Base-by-base conservation (phyloP, 1,140 invertebrate genomes). In the Luehdorfia chinensis region DNA sequence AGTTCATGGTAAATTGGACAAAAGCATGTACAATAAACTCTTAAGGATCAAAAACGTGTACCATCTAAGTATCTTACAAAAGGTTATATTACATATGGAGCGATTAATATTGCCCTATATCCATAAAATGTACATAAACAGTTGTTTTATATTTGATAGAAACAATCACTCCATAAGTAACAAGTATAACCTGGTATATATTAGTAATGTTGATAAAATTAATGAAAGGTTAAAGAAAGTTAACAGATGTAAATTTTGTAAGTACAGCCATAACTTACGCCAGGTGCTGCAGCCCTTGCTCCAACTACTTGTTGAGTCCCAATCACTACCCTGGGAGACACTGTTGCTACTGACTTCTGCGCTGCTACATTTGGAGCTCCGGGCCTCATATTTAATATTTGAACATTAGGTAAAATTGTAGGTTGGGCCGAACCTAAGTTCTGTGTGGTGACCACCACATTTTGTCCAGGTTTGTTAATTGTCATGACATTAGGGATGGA, bases 351-450 rank as follows among this genome's bases (percentile, higher is more conserved):
- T 32, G 90, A 91, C 74, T 95, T 95, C 67, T 93, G 92, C 47
- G 90, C 90, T n/a, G 90, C 87, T 47, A 91, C 90, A 46, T 89
- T 78, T 13, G 93, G 91, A 30, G 92, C 89, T 39, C 88, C 90
- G 3, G 93, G 91, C 55, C 94, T 88, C 87, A 95, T 92, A 88
- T 96, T 96, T 37, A 97, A 89, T 71, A 97, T 94, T 78, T 95
- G 94, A 55, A 96, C 93, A 88, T 94, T 94, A 51, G 91, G 90
- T 46, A 94, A 87, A 67, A 92, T 90, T 44, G 90, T 85, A 7
- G 89, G 89, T 39, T 90, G 90, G 32, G 87, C 84, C 47, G 89
- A 87, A 28, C 88, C 87, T 50, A 90, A 87, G 15, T 87, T 87
- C 62, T 91, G 90, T 41, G 89, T 76, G 45, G 90, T 81, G 1